Base-by-base conservation (phyloP, 1,140 invertebrate species). In the Agrypnia vestita region DNA sequence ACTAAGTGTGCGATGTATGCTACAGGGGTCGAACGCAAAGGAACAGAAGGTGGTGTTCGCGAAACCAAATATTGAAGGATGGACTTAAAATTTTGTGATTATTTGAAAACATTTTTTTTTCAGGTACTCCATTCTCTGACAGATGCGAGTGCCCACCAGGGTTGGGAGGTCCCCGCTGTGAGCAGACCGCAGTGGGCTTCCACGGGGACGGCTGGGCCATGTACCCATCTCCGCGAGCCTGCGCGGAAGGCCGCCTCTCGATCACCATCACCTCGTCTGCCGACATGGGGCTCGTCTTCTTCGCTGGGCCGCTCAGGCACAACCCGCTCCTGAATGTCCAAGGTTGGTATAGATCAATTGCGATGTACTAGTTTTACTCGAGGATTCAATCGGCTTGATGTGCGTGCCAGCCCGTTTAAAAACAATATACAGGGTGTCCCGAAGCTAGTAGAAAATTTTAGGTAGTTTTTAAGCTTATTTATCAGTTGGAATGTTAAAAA, bases 151-250 rank as follows among this genome's bases (percentile, higher is more conserved):
- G 93, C 80, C 91, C 91, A 19, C 90, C 90, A 17, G 95, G 94
- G 0, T 94, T 93, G 82, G 93, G 94, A 76, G 98, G 97, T 0
- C 96, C 97, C 0, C 92, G 94, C 61, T 99, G 98, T 87, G 97
- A 99, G 89, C 91, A 95, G 76, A 93, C 96, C 0, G 93, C 93
- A 0, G 94, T 98, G 80, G 95, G 95, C 53, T 99, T 99, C 88
- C 91, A 92, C 62, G 96, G 96, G 25, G 92, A 94, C 84, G 95
- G 96, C 1, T 97, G 94, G 92, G 97, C 97, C 0, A 93, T 98
- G 89, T 98, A 97, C 89, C 93, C 94, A 0, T 91, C 96, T 0
- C 92, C 97, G 12, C 91, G 94, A 25, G 89, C 94, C 0, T 96
- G 95, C 85, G 93, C 94, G 69, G 94, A 95, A 75, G 94, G 92